Evolutionary conservation across 2,888 invertebrate genomes (phyloP), one percentile per base, ranked within the genome.

Genomic region (Pecten maximus): DNA sequence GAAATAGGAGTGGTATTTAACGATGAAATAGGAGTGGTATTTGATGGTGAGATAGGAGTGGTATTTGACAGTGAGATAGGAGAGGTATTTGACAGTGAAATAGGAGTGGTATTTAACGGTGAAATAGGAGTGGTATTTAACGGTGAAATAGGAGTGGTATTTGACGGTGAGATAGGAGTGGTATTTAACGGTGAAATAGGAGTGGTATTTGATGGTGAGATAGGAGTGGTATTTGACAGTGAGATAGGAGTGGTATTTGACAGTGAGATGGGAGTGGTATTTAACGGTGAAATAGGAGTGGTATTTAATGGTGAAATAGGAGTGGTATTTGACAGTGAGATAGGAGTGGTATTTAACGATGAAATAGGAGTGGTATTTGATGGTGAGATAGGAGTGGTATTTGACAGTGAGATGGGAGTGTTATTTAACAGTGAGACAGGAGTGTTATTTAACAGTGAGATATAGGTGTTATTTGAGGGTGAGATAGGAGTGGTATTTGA

Each of bases 171-270:
- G 35, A 74, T 2, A 74, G 4, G 8, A n/a, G 54, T 54, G 54
- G 54, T 54, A 54, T 54, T 54, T 54, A 6, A 54, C 54, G 23
- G 54, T 15, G n/a, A n/a, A 19, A 54, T 19, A 19, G 50, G 44
- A 44, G 50, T 50, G 50, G 50, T 50, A 50, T 50, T 50, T 50
- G 50, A 50, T 19, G 16, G 50, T 50, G 12, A 19, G 19, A 50
- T 19, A 74, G 60, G 60, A 54, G 50, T 74, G 60, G 60, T 74
- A 74, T 74, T 74, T 74, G 60, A 74, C 28, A 74, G 60, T 74
- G 28, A 74, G 28, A 74, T 6, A 28, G 60, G 28, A 28, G 60
- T 74, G 60, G n/a, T 74, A 74, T 74, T 28, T 74, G 60, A 74
- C 28, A 74, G 60, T 74, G 28, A 28, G 6, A 74, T 6, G n/a